Evolutionary conservation across 1,140 invertebrate genomes (phyloP).

Genomic region (Diorhabda elongata): DNA sequence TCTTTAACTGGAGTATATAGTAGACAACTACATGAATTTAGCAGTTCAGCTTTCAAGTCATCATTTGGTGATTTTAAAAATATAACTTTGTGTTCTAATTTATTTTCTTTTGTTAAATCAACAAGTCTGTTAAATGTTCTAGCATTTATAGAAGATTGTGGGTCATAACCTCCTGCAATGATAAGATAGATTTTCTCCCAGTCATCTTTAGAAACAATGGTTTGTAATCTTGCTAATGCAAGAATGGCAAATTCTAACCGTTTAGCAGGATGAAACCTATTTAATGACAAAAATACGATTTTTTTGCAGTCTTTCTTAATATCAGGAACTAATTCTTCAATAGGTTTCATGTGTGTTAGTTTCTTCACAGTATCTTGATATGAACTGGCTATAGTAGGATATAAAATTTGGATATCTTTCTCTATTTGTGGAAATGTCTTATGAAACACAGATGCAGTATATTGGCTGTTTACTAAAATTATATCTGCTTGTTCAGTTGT

Average conservation of each 20-base stretch:
- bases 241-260: constrained; percentile 81
- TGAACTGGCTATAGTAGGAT: constrained; percentile 74
- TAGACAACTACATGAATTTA: constrained; percentile 71
- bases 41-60: constrained; percentile 73
- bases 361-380: constrained; percentile 32
- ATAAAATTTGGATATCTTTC: constrained; percentile 74
- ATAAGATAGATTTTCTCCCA: constrained; percentile 74
- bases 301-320: constrained; percentile 49
- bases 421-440: constrained; percentile 72
- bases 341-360: constrained; percentile 19
- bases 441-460: constrained; percentile 79
- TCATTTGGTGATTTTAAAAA: constrained; percentile 87
- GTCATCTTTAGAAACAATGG: constrained; percentile 50
- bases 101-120: constrained; percentile 58
- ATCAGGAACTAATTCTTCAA: constrained; percentile 35
- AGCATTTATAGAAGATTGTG: constrained; percentile 82
- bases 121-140: constrained; percentile 80
- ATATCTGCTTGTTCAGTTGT: constrained; percentile 83
- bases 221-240: constrained; percentile 67
- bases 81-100: constrained; percentile 70
- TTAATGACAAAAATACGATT: constrained; percentile 86
- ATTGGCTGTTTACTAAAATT: constrained; percentile 93
- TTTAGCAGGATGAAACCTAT: constrained; percentile 97
- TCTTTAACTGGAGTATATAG: constrained; percentile 96
- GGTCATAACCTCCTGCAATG: constrained; percentile 97